Percentiles rank a stretch among this genome's conserved stretches.
Evolutionary conservation across 2,797 vertebrate species (phyloP).

Genomic region (Psittacula echo): DNA sequence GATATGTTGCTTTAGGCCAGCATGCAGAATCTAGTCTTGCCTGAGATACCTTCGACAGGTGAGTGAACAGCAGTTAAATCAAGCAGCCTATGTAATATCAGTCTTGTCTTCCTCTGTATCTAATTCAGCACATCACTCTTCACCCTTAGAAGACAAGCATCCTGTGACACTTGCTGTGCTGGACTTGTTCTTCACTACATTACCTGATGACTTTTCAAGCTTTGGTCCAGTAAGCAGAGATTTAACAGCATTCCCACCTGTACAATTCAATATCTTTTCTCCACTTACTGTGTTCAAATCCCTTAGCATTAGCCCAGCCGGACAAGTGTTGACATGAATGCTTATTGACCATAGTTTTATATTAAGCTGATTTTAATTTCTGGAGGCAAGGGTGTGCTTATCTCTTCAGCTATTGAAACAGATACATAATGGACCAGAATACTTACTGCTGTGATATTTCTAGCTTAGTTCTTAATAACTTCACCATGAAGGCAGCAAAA

Average conservation of each 20-base stretch:
- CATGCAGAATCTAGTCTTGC: background rate
- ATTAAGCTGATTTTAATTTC: background rate
- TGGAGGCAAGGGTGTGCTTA: background rate
- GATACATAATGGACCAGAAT: background rate
- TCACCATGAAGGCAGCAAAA: background rate
- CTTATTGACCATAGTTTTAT: background rate
- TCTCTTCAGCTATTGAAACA: background rate
- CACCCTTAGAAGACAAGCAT: background rate
- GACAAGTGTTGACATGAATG: background rate
- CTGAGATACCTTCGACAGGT: background rate
- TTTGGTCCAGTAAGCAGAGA: background rate
- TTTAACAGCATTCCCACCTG: background rate
- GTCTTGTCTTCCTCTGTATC: background rate
- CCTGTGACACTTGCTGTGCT: background rate
- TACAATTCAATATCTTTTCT: background rate
- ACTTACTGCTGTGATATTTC: background rate
- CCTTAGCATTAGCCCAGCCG: background rate
- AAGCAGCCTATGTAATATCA: background rate
- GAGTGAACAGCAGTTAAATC: constrained; percentile 2
- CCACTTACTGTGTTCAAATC: background rate
- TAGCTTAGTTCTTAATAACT: background rate
- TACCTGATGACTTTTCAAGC: background rate
- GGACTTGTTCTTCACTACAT: background rate
- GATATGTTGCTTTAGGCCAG: background rate
- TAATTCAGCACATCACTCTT: background rate